Conservation (phyloP, 2,113 vertebrate species). For the Procavia capensis region DNA sequence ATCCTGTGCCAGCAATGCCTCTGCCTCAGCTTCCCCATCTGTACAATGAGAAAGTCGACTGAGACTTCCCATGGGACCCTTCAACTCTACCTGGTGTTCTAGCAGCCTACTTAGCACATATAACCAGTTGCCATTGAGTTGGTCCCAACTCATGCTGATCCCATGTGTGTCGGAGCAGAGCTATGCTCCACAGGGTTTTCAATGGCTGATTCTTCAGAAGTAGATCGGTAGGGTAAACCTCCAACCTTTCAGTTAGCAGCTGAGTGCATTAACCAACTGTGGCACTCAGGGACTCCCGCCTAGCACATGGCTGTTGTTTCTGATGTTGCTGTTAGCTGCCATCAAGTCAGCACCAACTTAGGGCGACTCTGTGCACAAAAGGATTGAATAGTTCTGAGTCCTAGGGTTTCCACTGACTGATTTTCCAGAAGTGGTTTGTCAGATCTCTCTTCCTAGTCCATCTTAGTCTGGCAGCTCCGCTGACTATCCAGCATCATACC, state of each 20-base stretch:
- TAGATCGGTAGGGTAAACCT: neutral
- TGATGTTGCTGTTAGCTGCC: neutral
- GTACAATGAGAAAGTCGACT: neutral
- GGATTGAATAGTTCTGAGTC: neutral
- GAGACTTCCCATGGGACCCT: neutral
- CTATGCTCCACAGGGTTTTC: neutral
- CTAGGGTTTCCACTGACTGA: neutral
- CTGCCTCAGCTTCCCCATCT: neutral
- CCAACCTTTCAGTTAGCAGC: neutral
- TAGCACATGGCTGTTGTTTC: neutral
- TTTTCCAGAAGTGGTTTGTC: neutral
- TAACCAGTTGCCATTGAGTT: neutral
- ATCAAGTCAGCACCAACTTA: neutral
- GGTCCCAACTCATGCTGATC: neutral
- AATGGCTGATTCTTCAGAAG: neutral
- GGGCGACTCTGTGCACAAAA: neutral
- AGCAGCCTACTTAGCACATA: neutral
- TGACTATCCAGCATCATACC: neutral
- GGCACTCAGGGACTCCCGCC: neutral
- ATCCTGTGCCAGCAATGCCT: neutral
- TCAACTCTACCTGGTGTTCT: neutral
- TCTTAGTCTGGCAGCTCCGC: no score
- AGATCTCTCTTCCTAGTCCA: neutral
- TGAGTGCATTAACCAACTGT: neutral
- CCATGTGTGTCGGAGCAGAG: neutral